A percentile compares a stretch with the other conserved stretches of the same genome.
Conservation (phyloP, 2,113 vertebrate species). For the Callocephalon fimbriatum region DNA sequence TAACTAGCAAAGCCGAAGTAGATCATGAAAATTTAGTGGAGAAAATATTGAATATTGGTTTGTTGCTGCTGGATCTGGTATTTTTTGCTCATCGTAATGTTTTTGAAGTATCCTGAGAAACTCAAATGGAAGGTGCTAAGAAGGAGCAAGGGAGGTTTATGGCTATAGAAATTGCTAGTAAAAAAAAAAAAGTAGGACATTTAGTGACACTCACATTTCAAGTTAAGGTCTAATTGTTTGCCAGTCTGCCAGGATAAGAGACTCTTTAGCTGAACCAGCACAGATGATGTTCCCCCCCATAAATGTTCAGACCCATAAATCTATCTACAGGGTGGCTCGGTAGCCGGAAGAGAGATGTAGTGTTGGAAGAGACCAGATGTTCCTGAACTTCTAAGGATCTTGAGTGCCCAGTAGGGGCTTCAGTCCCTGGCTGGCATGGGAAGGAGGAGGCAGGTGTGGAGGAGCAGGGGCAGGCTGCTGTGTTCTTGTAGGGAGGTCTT, state of each 20-base stretch:
- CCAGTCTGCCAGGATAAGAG: not conserved
- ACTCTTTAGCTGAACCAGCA: conserved; percentile 9
- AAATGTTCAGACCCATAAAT: not conserved
- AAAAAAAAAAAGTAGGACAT: not conserved
- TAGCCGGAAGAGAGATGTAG: not conserved
- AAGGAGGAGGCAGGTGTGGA: not conserved
- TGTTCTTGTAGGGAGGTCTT: not conserved
- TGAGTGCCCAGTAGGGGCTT: rapidly evolving
- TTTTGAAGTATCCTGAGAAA: not conserved
- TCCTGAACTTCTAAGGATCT: not conserved
- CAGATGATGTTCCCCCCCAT: not conserved
- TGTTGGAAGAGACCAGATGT: not conserved
- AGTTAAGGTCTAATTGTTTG: not conserved
- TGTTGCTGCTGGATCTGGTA: not conserved
- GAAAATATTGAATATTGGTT: not conserved
- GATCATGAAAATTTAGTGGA: not conserved
- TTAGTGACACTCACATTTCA: conserved; percentile 3
- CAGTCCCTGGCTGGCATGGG: not conserved
- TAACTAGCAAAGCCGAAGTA: not conserved
- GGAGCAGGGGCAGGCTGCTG: not conserved
- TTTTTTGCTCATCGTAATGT: not conserved
- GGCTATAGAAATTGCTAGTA: not conserved
- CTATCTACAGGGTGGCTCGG: not conserved
- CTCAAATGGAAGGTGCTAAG: not conserved
- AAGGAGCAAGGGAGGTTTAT: not conserved